Conservation (phyloP, 2,113 vertebrate genomes). For the Takifugu flavidus region DNA sequence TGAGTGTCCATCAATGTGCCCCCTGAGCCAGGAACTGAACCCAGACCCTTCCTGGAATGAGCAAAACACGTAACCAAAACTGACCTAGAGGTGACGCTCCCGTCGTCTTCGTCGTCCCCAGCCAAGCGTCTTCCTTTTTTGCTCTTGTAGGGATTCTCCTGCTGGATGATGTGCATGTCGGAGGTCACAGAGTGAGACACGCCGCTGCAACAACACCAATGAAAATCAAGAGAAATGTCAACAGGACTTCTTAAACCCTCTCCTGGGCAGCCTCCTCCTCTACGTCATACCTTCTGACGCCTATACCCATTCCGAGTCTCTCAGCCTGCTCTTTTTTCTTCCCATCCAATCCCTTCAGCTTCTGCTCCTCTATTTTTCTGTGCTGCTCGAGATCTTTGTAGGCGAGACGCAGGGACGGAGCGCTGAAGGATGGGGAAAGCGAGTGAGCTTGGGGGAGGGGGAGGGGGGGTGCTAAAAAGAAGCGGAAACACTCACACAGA, state of each 20-base stretch:
- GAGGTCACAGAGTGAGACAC: constrained; percentile 90
- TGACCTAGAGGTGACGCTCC: constrained; percentile 74
- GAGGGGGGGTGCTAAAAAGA: too few relatives aligned
- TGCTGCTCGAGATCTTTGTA: constrained; percentile 88
- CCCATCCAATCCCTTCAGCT: constrained; percentile 72
- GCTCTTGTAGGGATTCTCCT: constrained; percentile 80
- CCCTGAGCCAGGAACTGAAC: too few relatives aligned
- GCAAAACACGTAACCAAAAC: not conserved
- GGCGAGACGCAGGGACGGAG: constrained; percentile 81
- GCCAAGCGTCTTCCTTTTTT: constrained; percentile 70
- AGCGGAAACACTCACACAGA: constrained; percentile 71
- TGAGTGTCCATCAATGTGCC: not conserved
- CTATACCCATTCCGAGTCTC: constrained; percentile 90
- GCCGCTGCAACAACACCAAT: constrained; percentile 68
- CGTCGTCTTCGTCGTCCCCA: constrained; percentile 76
- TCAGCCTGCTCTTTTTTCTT: constrained; percentile 85
- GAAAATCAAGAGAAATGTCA: not conserved
- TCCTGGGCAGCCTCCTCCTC: constrained; percentile 6
- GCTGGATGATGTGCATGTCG: constrained; percentile 94
- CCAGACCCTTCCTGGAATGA: too few relatives aligned
- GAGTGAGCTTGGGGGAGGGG: not conserved
- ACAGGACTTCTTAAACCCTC: not conserved
- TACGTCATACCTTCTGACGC: constrained; percentile 67
- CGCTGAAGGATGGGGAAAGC: constrained; percentile 61
- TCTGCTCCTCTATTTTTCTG: constrained; percentile 77